Base-by-base conservation (phyloP, 2,797 vertebrate genomes). In the Pangasius djambal region DNA sequence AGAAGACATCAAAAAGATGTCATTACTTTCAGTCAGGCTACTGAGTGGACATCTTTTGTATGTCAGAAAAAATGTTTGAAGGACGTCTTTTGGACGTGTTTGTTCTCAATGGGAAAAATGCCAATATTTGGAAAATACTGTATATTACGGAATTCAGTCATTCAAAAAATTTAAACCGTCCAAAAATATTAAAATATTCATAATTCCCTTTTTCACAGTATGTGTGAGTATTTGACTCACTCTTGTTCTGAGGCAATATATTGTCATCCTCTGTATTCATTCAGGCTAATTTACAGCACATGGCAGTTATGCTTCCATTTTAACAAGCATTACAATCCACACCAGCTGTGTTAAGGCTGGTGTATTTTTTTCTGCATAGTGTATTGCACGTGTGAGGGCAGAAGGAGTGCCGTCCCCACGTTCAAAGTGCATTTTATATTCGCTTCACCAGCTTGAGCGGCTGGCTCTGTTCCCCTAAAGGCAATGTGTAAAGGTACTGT, bases 191-290 rank as follows among this genome's bases (percentile, higher is more conserved):
- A 3, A 40, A 25, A 82, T 59, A 82, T 25, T 63, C 34, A 83
- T 63, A 44, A 63, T 61, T 83, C 5, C 37, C 2, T 37, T 37
- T 61, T 59, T 37, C 5, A 13, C 5, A 40, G 37, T 83, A 44
- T 83, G 37, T 44, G 37, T 81, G 9, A 59, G 52, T 37, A 57
- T 83, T 83, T 40, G 59, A 15, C 81, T 83, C 16, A 20, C 63
- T 67, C 63, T 84, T 84, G 61, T 69, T 69, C 63, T 34, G 61
- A 67, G 61, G 28, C 63, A 69, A 34, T 85, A 18, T 34, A 69
- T 31, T 31, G 48, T 50, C 61, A 50, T 50, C 44, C 63, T 85
- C 4, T 20, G 28, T 50, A 44, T 34, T n/a, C 48, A 52, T 34
- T 69, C 44, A 34, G 44, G 9, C 16, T 40, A 34, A 52, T 85